Base-by-base conservation (phyloP, 2,113 vertebrate genomes). In the Suricata suricatta region DNA sequence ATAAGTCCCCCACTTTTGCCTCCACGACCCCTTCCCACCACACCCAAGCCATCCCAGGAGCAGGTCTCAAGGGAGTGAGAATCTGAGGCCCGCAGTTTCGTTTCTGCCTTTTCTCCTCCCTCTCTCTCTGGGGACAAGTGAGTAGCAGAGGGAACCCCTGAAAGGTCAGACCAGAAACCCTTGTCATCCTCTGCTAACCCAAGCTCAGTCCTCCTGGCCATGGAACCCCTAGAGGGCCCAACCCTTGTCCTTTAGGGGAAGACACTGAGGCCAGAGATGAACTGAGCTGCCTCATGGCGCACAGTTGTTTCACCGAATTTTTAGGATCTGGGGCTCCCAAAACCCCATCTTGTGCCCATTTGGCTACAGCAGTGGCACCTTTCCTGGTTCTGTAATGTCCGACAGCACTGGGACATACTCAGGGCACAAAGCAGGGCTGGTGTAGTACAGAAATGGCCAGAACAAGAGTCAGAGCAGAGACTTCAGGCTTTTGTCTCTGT, bases 231-330 rank as follows among this genome's bases (percentile, higher is more conserved):
- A 52, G 23, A 23, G 50, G 25, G 2, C 25, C 19, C n/a, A 64
- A 54, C 31, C 17, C 74, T 35, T 84, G 72, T 52, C 69, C 64
- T 95, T 50, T 44, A 44, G 0, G 17, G 14, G 38, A 44, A 50
- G 5, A 90, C 44, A 57, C 14, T 23, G 74, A 85, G 69, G 19
- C 47, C 50, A 77, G 54, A 68, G 27, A 85, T 29, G 15, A 72
- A 19, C 25, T 50, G 33, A 71, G 7, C 1, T 7, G 54, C 11
- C 74, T 1, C 0, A 10, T 2, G 25, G n/a, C 2, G 0, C 35
- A 44, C 12, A 74, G 60, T n/a, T 81, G 3, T 14, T 50, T 88
- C 41, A 9, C 11, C 5, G 44, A 13, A 66, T 81, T 25, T 41
- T 88, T 52, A 57, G 91, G 81, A 50, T 16, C 69, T 15, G 81